Evolutionary conservation across 2,113 vertebrate species (phyloP).

Genomic region (Bagarius yarrelli): DNA sequence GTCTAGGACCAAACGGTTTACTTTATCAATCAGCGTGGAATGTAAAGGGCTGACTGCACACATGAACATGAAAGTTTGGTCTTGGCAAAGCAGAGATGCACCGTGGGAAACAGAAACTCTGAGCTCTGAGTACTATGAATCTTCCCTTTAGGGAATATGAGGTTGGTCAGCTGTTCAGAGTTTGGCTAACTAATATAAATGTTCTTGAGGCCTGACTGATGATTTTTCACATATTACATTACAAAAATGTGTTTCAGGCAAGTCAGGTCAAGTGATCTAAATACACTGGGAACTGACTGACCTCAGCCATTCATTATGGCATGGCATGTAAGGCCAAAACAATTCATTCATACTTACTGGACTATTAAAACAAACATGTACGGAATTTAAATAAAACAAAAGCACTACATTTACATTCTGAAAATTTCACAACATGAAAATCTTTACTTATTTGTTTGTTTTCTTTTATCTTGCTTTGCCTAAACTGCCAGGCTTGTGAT

Average conservation of each 20-base stretch:
- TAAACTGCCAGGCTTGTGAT: neutral
- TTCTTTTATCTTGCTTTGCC: neutral
- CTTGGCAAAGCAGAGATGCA: neutral
- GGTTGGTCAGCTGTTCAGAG: conserved; percentile 19
- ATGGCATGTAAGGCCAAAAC: neutral
- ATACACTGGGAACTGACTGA: neutral
- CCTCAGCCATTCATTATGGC: neutral
- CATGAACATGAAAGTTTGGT: conserved; percentile 2
- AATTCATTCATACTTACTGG: neutral
- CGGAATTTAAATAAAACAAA: neutral
- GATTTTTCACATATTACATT: conserved; percentile 13
- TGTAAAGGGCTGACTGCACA: conserved; percentile 13
- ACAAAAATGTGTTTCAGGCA: neutral
- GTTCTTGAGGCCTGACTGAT: neutral
- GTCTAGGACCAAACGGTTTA: conserved; percentile 12
- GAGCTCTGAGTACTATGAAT: conserved; percentile 33
- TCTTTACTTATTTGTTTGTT: neutral
- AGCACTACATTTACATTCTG: neutral
- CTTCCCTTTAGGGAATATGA: conserved; percentile 30
- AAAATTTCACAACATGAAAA: neutral
- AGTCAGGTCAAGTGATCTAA: neutral
- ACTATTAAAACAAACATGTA: neutral
- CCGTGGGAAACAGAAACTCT: conserved; percentile 53
- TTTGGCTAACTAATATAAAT: neutral
- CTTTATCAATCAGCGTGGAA: conserved; percentile 29